Percentiles rank a stretch among this genome's conserved stretches.
phyloP scores from a whole-genome alignment of 2,113 vertebrate species.

The Calidris pugnax region DNA sequence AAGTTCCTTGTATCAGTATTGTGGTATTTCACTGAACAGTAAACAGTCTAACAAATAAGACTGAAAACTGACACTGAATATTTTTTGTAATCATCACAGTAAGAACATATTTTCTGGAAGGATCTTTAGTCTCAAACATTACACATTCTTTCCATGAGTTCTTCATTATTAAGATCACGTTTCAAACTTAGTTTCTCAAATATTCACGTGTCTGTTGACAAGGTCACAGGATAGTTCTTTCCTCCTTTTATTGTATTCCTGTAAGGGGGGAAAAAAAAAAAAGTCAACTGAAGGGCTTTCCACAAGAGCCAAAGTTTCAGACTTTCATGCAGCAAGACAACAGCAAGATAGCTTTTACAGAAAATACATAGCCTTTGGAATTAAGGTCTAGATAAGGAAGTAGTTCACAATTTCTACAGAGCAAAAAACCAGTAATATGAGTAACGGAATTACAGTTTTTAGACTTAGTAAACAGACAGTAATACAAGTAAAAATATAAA shows the following conservation, averaged over 20 bases:
- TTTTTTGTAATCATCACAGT: background rate
- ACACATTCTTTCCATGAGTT: background rate
- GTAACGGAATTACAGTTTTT: background rate
- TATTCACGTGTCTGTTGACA: background rate
- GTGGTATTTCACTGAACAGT: background rate
- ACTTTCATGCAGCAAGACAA: background rate
- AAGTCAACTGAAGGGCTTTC: background rate
- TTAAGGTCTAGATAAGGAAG: background rate
- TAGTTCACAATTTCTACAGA: background rate
- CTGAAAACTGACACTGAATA: background rate
- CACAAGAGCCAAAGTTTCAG: background rate
- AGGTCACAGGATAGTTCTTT: background rate
- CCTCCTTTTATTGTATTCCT: slow-evolving; percentile 7
- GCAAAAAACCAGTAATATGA: background rate
- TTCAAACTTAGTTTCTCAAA: slow-evolving; percentile 35
- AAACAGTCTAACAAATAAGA: background rate
- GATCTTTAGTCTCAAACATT: background rate
- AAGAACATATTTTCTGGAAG: background rate
- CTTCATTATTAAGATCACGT: slow-evolving; percentile 17
- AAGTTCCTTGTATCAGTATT: background rate
- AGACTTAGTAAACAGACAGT: background rate
- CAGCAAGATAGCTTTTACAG: background rate
- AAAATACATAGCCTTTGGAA: background rate
- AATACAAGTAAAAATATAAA: background rate
- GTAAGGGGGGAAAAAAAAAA: background rate